These are phyloP conservation scores for Agrenia bidenticulata DNA, from an alignment of 2,888 invertebrate genomes.

Conservation along the genomic window DNA sequence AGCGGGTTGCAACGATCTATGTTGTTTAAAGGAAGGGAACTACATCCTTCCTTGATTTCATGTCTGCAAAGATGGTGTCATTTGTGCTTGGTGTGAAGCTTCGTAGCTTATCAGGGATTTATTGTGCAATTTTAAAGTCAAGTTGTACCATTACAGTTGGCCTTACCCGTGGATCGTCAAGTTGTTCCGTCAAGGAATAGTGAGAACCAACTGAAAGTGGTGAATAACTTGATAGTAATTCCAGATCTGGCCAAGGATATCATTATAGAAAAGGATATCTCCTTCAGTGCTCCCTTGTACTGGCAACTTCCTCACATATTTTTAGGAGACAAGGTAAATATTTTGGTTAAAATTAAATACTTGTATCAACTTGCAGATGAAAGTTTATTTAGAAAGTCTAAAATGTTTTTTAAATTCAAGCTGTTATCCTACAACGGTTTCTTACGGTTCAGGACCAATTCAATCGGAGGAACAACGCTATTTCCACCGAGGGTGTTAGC, in stretches of 20 bases:
- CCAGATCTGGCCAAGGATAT: slow-evolving; percentile 64
- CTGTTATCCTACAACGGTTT: slow-evolving; percentile 89
- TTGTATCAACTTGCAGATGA: neutral
- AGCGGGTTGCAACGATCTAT: neutral
- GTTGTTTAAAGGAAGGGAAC: neutral
- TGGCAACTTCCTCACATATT: slow-evolving; percentile 79
- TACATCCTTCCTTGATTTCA: too few species aligned
- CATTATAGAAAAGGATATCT: slow-evolving; percentile 60
- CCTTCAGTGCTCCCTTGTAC: slow-evolving; percentile 71
- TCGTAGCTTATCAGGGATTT: too few species aligned
- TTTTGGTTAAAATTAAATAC: too few species aligned
- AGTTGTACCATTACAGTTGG: slow-evolving; percentile 55
- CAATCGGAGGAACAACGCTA: slow-evolving; percentile 66
- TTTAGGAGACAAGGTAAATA: slow-evolving; percentile 73
- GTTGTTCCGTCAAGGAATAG: slow-evolving; percentile 46
- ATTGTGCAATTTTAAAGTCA: too few species aligned
- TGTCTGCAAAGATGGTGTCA: too few species aligned
- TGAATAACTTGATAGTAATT: slow-evolving; percentile 65
- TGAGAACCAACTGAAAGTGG: slow-evolving; percentile 61
- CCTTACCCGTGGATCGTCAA: slow-evolving; percentile 55
- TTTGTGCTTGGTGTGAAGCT: too few species aligned
- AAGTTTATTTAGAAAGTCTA: neutral
- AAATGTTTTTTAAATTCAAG: slow-evolving; percentile 59
- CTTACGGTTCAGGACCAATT: slow-evolving; percentile 71
- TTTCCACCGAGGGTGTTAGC: slow-evolving; percentile 61